Evolutionary conservation across 2,113 vertebrate genomes (phyloP), one percentile per base, ranked within the genome.

Genomic region (Lota lota): DNA sequence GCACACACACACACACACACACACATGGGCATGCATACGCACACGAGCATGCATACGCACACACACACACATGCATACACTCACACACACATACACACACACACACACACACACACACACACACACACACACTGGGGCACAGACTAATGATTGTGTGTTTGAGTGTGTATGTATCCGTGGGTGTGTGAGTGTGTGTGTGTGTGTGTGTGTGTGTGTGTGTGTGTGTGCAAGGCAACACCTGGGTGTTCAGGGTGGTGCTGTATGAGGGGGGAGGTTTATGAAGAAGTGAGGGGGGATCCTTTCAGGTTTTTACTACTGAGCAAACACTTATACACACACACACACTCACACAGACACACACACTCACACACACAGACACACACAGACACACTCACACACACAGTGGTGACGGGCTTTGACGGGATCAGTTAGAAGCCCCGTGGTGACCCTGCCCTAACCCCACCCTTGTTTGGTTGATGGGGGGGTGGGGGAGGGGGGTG

Each of bases 261-360:
- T 81, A 62, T 69, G 61, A 80, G 79, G 63, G 73, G 79, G 75
- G 69, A 77, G 74, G 73, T 67, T 86, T 85, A 76, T 78, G 63
- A 70, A 74, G 69, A 64, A 70, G 60, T 24, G 64, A 72, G 53
- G 64, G 62, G 77, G 74, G 66, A 63, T 33, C 73, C 85, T 86
- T 83, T 88, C 74, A 88, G 86, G 87, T 68, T 88, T 90, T 92
- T 90, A 91, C 84, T 83, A 85, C 90, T 89, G 85, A 70, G 86
- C 83, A 90, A 92, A 91, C 84, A 91, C 75, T 81, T 78, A 87
- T 63, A 58, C 78, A 78, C 80, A 84, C 73, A 85, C 59, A 58
- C 73, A 73, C 84, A 80, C 76, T 74, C 57, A 64, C 84, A 91
- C 75, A 76, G 61, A 70, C 75, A 68, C 71, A 74, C 82, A 83